Evolutionary conservation across 37 sponge, comb jelly and placozoan genomes (phyloP).

Genomic region (Theonella swinhoei): DNA sequence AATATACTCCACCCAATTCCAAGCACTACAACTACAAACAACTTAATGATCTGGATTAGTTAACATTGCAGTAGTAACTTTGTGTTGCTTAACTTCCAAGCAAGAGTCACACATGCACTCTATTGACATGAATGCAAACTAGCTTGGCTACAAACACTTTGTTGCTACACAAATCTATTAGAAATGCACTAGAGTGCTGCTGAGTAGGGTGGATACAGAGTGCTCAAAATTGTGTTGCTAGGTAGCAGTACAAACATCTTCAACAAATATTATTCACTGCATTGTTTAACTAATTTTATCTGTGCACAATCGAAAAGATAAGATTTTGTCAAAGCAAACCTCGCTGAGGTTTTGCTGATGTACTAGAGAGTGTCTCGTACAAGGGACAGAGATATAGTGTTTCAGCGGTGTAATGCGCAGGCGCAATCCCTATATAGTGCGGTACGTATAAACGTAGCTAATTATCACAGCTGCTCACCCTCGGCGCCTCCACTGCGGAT

Average conservation of each 20-base stretch:
- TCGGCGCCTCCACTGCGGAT: background rate
- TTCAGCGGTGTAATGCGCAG: background rate
- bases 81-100: no score
- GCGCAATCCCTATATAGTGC: background rate
- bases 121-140: background rate
- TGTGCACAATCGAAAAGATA: no score
- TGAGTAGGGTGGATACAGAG: background rate
- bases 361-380: background rate
- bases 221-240: background rate
- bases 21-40: no score
- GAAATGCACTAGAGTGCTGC: background rate
- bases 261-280: background rate
- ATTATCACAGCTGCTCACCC: background rate
- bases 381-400: background rate
- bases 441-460: no score
- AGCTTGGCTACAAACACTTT: background rate
- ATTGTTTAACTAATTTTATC: background rate
- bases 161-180: background rate
- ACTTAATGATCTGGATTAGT: no score
- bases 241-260: background rate
- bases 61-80: no score
- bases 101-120: no score
- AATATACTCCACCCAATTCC: no score
- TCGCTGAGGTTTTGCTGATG: no score
- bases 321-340: no score